A percentile compares a stretch with the other conserved stretches of the same genome.
phyloP scores from a whole-genome alignment of 2,113 vertebrate genomes.

The Salminus brasiliensis region DNA sequence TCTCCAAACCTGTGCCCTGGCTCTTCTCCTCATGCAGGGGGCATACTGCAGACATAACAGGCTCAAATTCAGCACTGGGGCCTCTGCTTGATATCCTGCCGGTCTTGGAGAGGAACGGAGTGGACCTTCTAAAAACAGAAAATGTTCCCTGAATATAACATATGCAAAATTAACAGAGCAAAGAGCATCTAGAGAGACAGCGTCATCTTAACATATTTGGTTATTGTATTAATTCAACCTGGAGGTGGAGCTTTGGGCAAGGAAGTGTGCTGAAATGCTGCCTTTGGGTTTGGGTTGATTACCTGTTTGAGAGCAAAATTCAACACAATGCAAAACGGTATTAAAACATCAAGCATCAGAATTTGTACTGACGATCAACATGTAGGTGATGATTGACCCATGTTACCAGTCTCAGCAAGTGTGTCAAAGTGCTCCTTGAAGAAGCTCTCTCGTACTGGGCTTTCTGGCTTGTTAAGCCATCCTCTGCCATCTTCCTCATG shows the following conservation, averaged over 20 bases:
- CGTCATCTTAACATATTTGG: too few species aligned
- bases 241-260: slow-evolving; percentile 77
- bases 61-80: slow-evolving; percentile 37
- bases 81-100: background rate
- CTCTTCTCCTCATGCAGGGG: slow-evolving; percentile 61
- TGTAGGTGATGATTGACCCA: slow-evolving; percentile 55
- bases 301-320: background rate
- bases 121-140: slow-evolving; percentile 32
- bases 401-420: slow-evolving; percentile 65
- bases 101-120: slow-evolving; percentile 42
- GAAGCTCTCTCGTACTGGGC: slow-evolving; percentile 74
- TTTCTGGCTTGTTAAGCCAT: slow-evolving; percentile 53
- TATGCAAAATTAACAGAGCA: too few species aligned
- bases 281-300: background rate
- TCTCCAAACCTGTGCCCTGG: slow-evolving; percentile 8
- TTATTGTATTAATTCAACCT: too few species aligned
- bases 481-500: slow-evolving; percentile 66
- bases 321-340: background rate
- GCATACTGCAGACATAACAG: slow-evolving; percentile 65
- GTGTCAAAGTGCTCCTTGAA: slow-evolving; percentile 85
- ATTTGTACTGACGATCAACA: background rate
- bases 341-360: background rate
- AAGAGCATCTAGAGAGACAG: too few species aligned
- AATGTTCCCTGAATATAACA: background rate
- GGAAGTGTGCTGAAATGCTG: slow-evolving; percentile 85